Evolutionary conservation across 1,140 invertebrate genomes (phyloP), one percentile per base, ranked within the genome.

Genomic region (Anastrepha ludens): DNA sequence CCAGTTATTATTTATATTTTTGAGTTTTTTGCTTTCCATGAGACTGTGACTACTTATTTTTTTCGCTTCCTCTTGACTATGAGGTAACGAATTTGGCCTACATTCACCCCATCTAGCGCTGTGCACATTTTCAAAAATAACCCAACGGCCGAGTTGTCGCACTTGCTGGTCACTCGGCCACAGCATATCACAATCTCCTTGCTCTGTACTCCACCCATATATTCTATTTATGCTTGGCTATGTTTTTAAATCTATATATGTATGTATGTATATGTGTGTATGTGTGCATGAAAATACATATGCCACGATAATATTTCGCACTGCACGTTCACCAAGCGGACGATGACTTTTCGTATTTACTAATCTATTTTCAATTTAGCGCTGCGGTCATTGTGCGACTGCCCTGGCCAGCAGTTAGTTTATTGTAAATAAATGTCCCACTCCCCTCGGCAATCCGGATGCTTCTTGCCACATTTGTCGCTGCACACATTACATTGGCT

Each of bases 331-430:
- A 67, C n/a, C 55, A 81, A 29, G 74, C 74, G 74, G 74, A 55
- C 74, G 74, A 55, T 81, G 74, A 81, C 74, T 81, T 81, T 81
- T 81, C 74, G 17, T 81, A 50, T 81, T 81, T 81, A 81, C 74
- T 81, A 81, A 81, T 81, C 74, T 81, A 81, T 81, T 81, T 81
- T 81, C 74, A 81, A 81, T 81, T 81, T 81, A 81, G 15, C 47
- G 44, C 74, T 55, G 74, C 74, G 74, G 74, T 81, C 74, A 81
- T 55, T 81, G 74, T 81, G 74, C 74, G 41, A 81, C 47, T 81
- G 74, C 74, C 74, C 74, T 81, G 47, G 47, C 20, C 74, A 67
- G n/a, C 74, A n/a, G 17, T 13, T 70, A 70, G 44, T 81, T 81
- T 44, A 7, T 39, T 39, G 64, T 67, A 39, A 8, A 11, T 67